These are phyloP conservation scores for Eupleurogrammus muticus DNA, from an alignment of 2,797 vertebrate genomes.

Conservation along the genomic window DNA sequence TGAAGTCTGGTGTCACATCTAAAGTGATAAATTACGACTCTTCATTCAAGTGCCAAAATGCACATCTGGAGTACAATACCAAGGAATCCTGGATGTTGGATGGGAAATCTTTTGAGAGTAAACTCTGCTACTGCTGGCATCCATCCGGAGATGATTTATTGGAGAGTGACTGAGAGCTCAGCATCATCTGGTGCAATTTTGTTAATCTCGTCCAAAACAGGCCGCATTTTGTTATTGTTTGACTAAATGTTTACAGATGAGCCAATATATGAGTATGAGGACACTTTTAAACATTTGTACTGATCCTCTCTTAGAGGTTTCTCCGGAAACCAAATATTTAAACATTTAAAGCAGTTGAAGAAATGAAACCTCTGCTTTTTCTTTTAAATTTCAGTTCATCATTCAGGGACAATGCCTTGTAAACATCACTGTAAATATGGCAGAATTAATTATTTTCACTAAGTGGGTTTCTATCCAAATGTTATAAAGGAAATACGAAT, in stretches of 20 bases:
- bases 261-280: background rate
- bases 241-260: background rate
- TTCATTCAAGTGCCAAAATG: constrained; percentile 6
- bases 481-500: too few relatives aligned
- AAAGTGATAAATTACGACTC: constrained; percentile 4
- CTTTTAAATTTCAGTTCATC: too few relatives aligned
- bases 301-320: constrained; percentile 11
- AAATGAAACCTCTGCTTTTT: background rate
- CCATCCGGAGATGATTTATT: constrained; percentile 8
- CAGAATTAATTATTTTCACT: too few relatives aligned
- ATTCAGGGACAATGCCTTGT: too few relatives aligned
- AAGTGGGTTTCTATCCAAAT: too few relatives aligned
- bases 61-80: constrained; percentile 23
- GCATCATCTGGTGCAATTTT: background rate
- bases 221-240: constrained; percentile 15
- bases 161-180: background rate
- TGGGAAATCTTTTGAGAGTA: background rate
- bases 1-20: constrained; percentile 2
- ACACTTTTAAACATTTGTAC: background rate
- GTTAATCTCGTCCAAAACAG: constrained; percentile 14
- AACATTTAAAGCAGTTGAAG: constrained; percentile 6
- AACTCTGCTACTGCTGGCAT: constrained; percentile 23
- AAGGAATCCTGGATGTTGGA: background rate
- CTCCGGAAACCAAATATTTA: constrained; percentile 57
- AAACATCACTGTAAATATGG: too few relatives aligned